Evolutionary conservation across 1,140 invertebrate species (phyloP), one percentile per base, ranked within the genome.

Genomic region (Procambarus clarkii): DNA sequence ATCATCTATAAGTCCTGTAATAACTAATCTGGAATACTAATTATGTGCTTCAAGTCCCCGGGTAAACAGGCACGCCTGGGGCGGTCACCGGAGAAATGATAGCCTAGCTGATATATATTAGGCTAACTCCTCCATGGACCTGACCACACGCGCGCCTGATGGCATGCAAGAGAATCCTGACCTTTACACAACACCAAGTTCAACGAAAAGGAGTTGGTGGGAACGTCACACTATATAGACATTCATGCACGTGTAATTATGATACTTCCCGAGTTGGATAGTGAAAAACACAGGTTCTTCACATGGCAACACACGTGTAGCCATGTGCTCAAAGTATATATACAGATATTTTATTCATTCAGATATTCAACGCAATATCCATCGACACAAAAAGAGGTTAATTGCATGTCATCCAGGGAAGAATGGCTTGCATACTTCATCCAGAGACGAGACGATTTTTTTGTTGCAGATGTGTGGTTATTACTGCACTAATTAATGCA

Each of bases 401-500:
- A 79, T 79, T 74, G 5, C 21, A 34, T 34, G 5, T 24, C 69
- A 11, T 24, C n/a, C 69, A 74, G 2, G 5, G 69, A 11, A 74
- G 24, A 74, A 74, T 74, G 24, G 69, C n/a, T 74, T 24, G 24
- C 69, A 74, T 74, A 4, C 18, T 64, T 64, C 15, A 64, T 18
- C 60, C 21, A 13, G 18, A 21, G 15, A 18, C 13, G 60, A 8
- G 60, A 15, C 15, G 5, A 54, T 24, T 50, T 82, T 82, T 83
- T 69, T 46, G 45, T 21, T 2, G 3, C 24, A 7, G 13, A 69
- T 46, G 81, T 45, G 24, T 83, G 58, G 8, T 69, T 54, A 83
- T 69, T 54, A 83, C 81, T 45, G 69, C 44, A 50, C 58, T 83
- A 64, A 83, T 83, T 83, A 69, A 83, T 83, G 81, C 81, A 21